A percentile compares a stretch with the other conserved stretches of the same genome.
Conservation (phyloP, 2,888 invertebrate species). For the Andricus curvator region DNA sequence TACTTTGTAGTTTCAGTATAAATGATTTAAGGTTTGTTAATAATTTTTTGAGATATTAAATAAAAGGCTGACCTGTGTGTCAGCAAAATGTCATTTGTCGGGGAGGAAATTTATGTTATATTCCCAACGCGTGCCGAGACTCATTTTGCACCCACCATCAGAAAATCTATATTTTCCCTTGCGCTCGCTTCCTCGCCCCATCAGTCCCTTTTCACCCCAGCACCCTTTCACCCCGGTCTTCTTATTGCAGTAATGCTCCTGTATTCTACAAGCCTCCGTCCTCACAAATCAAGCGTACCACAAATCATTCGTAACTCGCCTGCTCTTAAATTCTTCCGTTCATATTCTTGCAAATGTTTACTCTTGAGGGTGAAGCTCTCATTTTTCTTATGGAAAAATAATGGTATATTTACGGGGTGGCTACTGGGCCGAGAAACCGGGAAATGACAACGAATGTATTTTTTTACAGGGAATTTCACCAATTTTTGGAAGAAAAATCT, state of each 20-base stretch:
- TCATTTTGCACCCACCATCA: slow-evolving; percentile 51
- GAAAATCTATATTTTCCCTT: slow-evolving; percentile 60
- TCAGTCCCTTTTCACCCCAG: not conserved
- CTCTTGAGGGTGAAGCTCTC: not conserved
- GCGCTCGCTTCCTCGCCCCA: slow-evolving; percentile 18
- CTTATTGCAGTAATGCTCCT: slow-evolving; percentile 13
- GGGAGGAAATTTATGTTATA: slow-evolving; percentile 59
- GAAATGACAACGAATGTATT: too few species aligned
- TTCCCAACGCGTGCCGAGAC: slow-evolving; percentile 56
- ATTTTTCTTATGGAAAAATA: not conserved
- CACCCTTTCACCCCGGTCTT: not conserved
- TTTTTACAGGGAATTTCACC: too few species aligned
- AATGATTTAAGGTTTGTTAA: not conserved
- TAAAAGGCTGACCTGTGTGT: not conserved
- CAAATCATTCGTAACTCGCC: slow-evolving; percentile 4
- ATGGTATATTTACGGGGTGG: not conserved
- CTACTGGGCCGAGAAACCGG: too few species aligned
- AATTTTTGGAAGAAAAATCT: too few species aligned
- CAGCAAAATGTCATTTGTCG: slow-evolving; percentile 1
- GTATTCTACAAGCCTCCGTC: not conserved
- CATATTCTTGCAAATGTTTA: slow-evolving; percentile 3
- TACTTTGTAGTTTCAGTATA: not conserved
- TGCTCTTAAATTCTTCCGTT: not conserved
- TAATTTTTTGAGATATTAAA: not conserved
- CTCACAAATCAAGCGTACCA: not conserved